Evolutionary conservation across 2,797 vertebrate genomes (phyloP), one percentile per base, ranked within the genome.

Genomic region (Nothura maculosa): DNA sequence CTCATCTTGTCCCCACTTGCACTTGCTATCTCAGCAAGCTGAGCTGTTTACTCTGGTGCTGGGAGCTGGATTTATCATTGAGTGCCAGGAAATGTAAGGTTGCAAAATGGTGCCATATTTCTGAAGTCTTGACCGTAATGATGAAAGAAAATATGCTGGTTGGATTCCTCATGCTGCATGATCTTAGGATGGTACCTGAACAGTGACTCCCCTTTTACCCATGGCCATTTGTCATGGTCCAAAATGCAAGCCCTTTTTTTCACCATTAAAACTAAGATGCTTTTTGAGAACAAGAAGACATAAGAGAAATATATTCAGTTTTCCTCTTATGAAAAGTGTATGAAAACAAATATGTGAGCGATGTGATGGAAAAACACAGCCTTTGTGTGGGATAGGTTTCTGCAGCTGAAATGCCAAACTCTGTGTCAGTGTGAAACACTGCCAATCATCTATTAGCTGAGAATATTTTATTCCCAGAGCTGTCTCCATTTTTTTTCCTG

Each of bases 381-480:
- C 19, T 81, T 62, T 62, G n/a, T 64, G 64, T 62, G 58, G 34
- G 40, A 63, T 40, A 85, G 58, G 24, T 30, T 70, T 69, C 70
- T 92, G 52, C 32, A 84, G 36, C 52, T 61, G 83, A 78, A 74
- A 78, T 58, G 16, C n/a, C 70, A 62, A 38, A 48, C 32, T 57
- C 62, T 32, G 10, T 62, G 68, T 78, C 38, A 55, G 27, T 19
- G 48, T 27, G 18, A 87, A 72, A 45, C 50, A 20, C 61, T 61
- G 62, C 63, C 28, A 67, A 18, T 36, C 24, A 27, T 61, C 45
- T n/a, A 10, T 60, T 50, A 57, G 84, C 7, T n/a, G 77, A 58
- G 76, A 79, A 58, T 54, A 63, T 55, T 82, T 81, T 87, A 38
- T 58, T 87, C 83, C 64, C 61, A 64, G 25, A 57, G 24, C 28